A percentile compares a stretch with the other conserved stretches of the same genome.
Evolutionary conservation across 2,113 vertebrate genomes (phyloP).

Genomic region (Cyphomyrus plagiostoma): DNA sequence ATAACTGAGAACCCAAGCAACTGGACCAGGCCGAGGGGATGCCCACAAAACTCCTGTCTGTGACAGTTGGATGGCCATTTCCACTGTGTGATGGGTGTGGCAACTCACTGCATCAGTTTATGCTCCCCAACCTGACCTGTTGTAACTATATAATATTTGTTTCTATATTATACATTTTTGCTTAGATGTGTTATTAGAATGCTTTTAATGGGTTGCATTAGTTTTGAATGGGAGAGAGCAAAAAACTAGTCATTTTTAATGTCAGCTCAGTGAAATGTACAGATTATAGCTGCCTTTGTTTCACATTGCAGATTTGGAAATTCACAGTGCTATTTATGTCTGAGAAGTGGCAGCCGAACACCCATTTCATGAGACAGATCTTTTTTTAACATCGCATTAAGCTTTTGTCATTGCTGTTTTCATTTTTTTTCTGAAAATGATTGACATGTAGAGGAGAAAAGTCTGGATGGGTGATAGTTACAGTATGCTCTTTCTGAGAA

Average conservation of each 20-base stretch:
- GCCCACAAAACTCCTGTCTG: too few species aligned
- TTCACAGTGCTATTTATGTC: not conserved
- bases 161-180: not conserved
- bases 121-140: too few species aligned
- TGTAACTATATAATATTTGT: not conserved
- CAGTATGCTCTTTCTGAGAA: not conserved
- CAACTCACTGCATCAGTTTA: too few species aligned
- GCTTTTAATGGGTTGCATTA: not conserved
- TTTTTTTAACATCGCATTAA: not conserved
- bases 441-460: not conserved
- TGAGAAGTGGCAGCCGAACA: not conserved
- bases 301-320: not conserved
- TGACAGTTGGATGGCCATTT: too few species aligned
- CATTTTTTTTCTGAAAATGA: not conserved
- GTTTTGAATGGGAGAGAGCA: not conserved
- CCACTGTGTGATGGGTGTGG: too few species aligned
- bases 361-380: slow-evolving; percentile 2
- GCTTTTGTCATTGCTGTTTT: not conserved
- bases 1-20: too few species aligned
- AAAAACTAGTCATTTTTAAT: not conserved
- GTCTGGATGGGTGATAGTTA: not conserved
- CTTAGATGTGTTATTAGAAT: not conserved
- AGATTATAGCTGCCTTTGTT: not conserved
- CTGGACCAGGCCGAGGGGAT: too few species aligned
- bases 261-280: not conserved